Conservation (phyloP, 2,797 vertebrate genomes). For the Anguilla anguilla region DNA sequence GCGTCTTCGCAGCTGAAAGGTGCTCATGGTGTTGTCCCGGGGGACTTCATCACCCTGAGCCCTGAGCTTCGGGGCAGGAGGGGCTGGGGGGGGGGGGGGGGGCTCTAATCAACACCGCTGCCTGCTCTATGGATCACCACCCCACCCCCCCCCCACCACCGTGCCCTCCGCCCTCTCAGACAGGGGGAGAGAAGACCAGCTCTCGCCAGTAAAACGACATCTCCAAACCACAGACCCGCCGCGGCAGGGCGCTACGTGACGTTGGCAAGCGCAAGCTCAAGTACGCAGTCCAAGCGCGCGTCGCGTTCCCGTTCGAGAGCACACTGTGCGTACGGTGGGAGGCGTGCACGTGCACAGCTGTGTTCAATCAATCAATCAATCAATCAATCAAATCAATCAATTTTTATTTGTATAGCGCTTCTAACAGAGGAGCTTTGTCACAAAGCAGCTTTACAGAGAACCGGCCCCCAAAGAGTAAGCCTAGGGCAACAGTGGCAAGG, state of each 20-base stretch:
- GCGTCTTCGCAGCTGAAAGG: conserved; percentile 11
- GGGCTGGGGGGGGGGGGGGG: conserved; percentile 22
- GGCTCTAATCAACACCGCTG: conserved; percentile 6
- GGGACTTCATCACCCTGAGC: neutral
- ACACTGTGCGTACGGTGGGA: conserved; percentile 18
- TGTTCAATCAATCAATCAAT: neutral
- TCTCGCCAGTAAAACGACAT: neutral
- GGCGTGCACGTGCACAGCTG: conserved; percentile 5
- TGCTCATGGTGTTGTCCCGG: neutral
- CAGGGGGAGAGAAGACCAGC: neutral
- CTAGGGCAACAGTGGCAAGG: no score
- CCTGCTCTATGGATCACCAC: neutral
- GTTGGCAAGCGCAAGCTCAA: neutral
- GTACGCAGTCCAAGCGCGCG: neutral
- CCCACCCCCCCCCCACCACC: neutral
- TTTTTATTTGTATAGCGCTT: no score
- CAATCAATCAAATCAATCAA: no score
- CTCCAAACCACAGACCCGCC: neutral
- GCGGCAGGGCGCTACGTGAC: neutral
- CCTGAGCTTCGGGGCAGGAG: neutral
- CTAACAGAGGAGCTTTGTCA: no score
- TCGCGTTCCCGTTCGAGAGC: conserved; percentile 17
- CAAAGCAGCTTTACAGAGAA: no score
- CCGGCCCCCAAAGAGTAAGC: no score
- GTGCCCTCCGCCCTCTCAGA: neutral